A percentile compares a stretch with the other conserved stretches of the same genome.
Conservation (phyloP, 2,888 invertebrate species). For the Mellilla xanthometata region DNA sequence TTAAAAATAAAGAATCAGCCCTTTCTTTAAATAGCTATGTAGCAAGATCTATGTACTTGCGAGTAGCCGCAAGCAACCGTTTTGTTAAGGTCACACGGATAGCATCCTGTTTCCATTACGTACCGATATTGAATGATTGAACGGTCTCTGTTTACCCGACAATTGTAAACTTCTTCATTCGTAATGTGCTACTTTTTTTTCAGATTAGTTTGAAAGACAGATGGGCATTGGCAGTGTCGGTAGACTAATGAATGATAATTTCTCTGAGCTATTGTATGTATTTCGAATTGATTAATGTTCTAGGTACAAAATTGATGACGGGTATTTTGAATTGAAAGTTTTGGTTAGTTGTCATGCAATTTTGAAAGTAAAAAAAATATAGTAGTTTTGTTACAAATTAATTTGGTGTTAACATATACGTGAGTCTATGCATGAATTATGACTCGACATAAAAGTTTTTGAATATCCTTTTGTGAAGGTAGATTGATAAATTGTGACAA, state of each 20-base stretch:
- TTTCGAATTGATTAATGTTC: conserved; percentile 4
- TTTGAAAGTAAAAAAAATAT: conserved; percentile 5
- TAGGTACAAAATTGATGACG: conserved; percentile 1
- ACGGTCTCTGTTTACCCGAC: conserved; percentile 35
- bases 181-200: not conserved
- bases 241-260: not conserved
- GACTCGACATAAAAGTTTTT: too few species aligned
- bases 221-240: not conserved
- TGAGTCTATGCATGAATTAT: too few species aligned
- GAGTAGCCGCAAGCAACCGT: conserved; percentile 20
- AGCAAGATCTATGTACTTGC: not conserved
- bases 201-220: not conserved
- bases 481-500: too few species aligned
- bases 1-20: not conserved
- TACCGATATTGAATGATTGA: conserved; percentile 42
- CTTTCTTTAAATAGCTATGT: not conserved
- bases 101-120: conserved; percentile 41
- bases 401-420: too few species aligned
- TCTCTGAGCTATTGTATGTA: not conserved
- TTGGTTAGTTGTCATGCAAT: conserved; percentile 2
- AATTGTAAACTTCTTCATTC: conserved; percentile 30
- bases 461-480: too few species aligned
- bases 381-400: not conserved
- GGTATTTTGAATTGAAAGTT: conserved; percentile 8
- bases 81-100: conserved; percentile 30